Evolutionary conservation across 2,888 invertebrate genomes (phyloP).

Genomic region (Philaethria dido): DNA sequence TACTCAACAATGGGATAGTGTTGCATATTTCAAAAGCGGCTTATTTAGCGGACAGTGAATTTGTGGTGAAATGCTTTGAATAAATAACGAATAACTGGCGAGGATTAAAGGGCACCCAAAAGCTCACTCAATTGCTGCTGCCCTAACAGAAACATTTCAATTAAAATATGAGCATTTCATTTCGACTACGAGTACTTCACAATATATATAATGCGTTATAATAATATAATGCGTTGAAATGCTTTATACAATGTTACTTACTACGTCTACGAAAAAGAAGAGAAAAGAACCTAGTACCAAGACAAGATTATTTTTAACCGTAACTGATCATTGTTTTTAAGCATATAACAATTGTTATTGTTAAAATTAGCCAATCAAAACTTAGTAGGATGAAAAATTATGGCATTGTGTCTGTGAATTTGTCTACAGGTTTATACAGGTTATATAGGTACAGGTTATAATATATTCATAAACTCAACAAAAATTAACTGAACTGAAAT

Average conservation of each 20-base stretch:
- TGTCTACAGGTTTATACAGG: too few relatives aligned
- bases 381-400: too few relatives aligned
- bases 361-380: too few relatives aligned
- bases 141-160: constrained; percentile 53
- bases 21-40: constrained; percentile 60
- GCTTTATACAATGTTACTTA: neutral
- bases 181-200: neutral
- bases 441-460: too few relatives aligned
- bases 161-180: constrained; percentile 54
- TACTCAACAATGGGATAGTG: constrained; percentile 19
- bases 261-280: too few relatives aligned
- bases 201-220: neutral
- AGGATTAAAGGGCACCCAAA: constrained; percentile 66
- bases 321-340: too few relatives aligned
- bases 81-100: constrained; percentile 72
- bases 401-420: too few relatives aligned
- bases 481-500: too few relatives aligned
- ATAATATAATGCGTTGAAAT: neutral
- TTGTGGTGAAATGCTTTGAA: constrained; percentile 69
- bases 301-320: too few relatives aligned
- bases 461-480: too few relatives aligned
- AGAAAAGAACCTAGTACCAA: too few relatives aligned
- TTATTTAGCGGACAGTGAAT: constrained; percentile 67
- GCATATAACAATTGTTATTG: too few relatives aligned
- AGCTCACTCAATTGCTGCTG: constrained; percentile 54